Percentiles rank a stretch among this genome's conserved stretches.
phyloP scores from a whole-genome alignment of 1,140 invertebrate genomes.

The Mylabris phalerata region DNA sequence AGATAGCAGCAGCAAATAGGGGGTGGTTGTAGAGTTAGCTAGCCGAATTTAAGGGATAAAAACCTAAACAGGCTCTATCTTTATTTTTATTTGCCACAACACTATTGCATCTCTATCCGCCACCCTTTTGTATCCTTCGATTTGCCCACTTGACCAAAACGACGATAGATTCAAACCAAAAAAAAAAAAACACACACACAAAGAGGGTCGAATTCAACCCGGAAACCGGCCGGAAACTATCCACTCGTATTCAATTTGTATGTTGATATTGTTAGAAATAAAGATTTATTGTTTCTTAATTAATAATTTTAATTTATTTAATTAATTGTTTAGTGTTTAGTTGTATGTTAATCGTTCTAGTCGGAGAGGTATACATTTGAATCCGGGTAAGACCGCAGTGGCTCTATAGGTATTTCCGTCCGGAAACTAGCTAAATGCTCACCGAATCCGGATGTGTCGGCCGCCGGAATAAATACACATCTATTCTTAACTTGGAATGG shows the following conservation, averaged over 20 bases:
- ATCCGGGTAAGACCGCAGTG: constrained; percentile 27
- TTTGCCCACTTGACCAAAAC: constrained; percentile 23
- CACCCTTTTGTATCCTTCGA: constrained; percentile 26
- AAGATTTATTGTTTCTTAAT: background rate
- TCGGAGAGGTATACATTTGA: constrained; percentile 13
- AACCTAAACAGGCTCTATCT: background rate
- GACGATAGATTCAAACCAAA: constrained; percentile 20
- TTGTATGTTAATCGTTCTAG: too few relatives aligned
- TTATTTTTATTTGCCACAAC: too few relatives aligned
- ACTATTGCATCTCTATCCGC: background rate
- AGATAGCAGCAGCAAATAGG: constrained; percentile 24
- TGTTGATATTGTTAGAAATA: background rate
- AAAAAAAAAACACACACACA: constrained; percentile 9
- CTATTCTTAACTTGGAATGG: constrained; percentile 25
- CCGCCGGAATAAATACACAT: constrained; percentile 35
- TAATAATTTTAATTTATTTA: background rate
- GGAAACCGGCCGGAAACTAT: background rate
- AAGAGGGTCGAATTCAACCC: too few relatives aligned
- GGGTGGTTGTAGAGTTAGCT: background rate
- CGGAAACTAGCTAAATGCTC: constrained; percentile 36
- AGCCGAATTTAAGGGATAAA: constrained; percentile 26
- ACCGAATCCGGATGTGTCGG: constrained; percentile 32
- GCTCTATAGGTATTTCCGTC: constrained; percentile 32
- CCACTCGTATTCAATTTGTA: background rate
- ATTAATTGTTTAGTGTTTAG: background rate